phyloP scores from a whole-genome alignment of 2,888 invertebrate species.

The Orthosia gracilis region DNA sequence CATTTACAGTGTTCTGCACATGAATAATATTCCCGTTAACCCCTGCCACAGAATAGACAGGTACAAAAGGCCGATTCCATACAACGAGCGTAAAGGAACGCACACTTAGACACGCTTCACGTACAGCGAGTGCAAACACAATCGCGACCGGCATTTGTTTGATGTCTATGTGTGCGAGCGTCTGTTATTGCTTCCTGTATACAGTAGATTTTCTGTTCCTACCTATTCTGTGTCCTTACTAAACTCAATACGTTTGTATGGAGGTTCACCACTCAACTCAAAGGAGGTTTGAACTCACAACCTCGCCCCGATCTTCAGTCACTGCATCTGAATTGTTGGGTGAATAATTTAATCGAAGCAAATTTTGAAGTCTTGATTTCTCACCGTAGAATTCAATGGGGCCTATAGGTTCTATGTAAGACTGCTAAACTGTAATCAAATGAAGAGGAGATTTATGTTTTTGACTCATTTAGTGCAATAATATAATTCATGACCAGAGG shows the following conservation, averaged over 20 bases:
- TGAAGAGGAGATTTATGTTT: too few species aligned
- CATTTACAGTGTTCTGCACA: constrained; percentile 11
- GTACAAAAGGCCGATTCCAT: neutral
- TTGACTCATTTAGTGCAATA: too few species aligned
- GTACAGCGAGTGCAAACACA: too few species aligned
- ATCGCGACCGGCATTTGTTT: neutral
- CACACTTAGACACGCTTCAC: too few species aligned
- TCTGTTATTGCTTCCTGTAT: neutral
- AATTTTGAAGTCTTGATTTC: constrained; percentile 2
- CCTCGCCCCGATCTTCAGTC: constrained; percentile 16
- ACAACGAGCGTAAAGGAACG: neutral
- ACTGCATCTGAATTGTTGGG: constrained; percentile 10
- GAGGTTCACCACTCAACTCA: constrained; percentile 14
- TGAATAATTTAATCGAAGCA: constrained; percentile 41
- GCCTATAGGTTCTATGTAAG: too few species aligned
- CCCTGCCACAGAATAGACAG: neutral
- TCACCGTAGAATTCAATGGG: neutral
- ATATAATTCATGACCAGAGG: too few species aligned
- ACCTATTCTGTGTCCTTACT: too few species aligned
- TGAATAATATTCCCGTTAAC: constrained; percentile 31
- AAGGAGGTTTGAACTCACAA: constrained; percentile 23
- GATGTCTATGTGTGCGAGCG: too few species aligned
- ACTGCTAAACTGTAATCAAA: neutral
- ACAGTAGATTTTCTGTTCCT: neutral
- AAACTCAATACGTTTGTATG: constrained; percentile 18